Evolutionary conservation across 2,797 vertebrate species (phyloP).

Genomic region (Okamejei kenojei): DNA sequence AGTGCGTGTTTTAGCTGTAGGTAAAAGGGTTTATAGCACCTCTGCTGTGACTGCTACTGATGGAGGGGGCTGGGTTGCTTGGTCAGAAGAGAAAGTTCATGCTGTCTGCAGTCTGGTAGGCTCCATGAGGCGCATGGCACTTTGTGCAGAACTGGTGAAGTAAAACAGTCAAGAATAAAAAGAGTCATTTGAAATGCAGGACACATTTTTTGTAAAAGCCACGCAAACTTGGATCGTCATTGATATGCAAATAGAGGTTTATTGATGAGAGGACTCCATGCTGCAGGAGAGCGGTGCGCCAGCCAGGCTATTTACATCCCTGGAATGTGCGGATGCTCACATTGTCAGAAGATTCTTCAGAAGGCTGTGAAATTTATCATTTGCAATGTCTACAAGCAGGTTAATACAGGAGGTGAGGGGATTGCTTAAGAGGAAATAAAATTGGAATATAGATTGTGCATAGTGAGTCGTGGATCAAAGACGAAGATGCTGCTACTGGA

Average conservation of each 20-base stretch:
- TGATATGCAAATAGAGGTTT: conserved; percentile 38
- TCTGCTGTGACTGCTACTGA: background rate
- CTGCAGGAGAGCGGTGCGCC: conserved; percentile 38
- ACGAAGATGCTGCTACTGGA: background rate
- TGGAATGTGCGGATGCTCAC: conserved; percentile 38
- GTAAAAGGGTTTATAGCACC: background rate
- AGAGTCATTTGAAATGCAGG: conserved; percentile 39
- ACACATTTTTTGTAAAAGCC: conserved; percentile 36
- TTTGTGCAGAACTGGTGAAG: conserved; percentile 39
- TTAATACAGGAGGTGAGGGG: conserved; percentile 41
- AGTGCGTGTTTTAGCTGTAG: conserved; percentile 36
- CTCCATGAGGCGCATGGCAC: conserved; percentile 39
- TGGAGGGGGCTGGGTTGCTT: background rate
- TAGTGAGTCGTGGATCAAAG: background rate
- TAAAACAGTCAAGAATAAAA: conserved; percentile 33
- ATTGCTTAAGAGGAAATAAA: background rate
- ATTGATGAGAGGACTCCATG: conserved; percentile 16
- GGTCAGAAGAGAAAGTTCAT: conserved; percentile 8
- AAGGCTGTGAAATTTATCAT: conserved; percentile 39
- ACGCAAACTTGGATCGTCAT: conserved; percentile 36
- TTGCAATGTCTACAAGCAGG: conserved; percentile 45
- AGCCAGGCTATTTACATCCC: conserved; percentile 24
- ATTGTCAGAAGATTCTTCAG: conserved; percentile 34
- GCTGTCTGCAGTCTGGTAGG: conserved; percentile 37
- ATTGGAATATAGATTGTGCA: background rate